These are phyloP conservation scores for Hirtodrosophila cameraria DNA, from an alignment of 2,888 invertebrate genomes.

Conservation along the genomic window DNA sequence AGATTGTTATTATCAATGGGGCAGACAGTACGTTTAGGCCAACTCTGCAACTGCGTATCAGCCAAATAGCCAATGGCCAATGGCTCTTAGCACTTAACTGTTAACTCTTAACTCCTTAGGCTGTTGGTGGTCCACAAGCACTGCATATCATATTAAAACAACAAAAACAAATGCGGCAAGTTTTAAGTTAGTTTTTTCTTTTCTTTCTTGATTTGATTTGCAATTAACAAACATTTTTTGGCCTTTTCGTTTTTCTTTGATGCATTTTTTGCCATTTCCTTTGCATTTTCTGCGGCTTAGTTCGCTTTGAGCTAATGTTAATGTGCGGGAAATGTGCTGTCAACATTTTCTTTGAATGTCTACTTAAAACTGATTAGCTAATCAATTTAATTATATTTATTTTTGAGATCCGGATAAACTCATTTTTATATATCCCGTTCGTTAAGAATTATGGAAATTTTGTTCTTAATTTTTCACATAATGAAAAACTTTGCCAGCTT, in stretches of 20 bases:
- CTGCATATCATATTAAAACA: conserved; percentile 45
- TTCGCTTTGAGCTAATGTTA: conserved; percentile 44
- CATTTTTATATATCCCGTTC: too few species aligned
- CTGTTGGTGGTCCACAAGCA: conserved; percentile 37
- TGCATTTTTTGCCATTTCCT: conserved; percentile 51
- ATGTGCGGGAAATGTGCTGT: conserved; percentile 51
- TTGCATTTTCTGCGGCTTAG: conserved; percentile 24
- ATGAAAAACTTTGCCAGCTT: too few species aligned
- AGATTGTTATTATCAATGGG: conserved; percentile 73
- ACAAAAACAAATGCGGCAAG: conserved; percentile 40
- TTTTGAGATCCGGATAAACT: not conserved
- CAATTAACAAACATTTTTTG: conserved; percentile 7
- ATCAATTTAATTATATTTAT: not conserved
- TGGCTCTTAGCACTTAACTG: not conserved
- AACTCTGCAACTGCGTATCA: conserved; percentile 24
- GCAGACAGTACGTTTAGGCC: conserved; percentile 58
- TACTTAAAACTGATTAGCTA: conserved; percentile 13
- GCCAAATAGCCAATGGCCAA: conserved; percentile 35
- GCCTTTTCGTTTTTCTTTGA: conserved; percentile 22
- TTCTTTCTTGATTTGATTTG: conserved; percentile 1
- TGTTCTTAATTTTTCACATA: too few species aligned
- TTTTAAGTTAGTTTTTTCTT: conserved; percentile 30
- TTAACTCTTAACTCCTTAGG: conserved; percentile 3
- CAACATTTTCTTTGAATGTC: conserved; percentile 32
- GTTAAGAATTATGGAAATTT: too few species aligned